Evolutionary conservation across 2,797 vertebrate genomes (phyloP).

Genomic region (Girardinus metallicus): DNA sequence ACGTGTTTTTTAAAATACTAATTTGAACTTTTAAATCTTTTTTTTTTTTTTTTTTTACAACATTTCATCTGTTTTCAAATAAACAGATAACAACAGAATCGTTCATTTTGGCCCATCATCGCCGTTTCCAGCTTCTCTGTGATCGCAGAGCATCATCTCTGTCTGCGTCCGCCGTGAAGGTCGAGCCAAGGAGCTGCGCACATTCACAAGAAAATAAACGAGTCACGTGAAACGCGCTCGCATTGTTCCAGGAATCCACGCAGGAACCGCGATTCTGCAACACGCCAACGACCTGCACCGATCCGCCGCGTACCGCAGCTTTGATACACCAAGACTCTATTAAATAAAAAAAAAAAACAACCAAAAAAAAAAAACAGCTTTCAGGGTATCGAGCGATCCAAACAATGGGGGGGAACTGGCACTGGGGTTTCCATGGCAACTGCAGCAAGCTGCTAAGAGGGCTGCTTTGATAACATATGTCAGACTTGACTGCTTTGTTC

Average conservation of each 20-base stretch:
- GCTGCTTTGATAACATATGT: conserved; percentile 84
- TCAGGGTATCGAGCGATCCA: conserved; percentile 70
- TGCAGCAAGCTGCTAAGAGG: conserved; percentile 79
- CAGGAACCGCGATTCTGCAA: not conserved
- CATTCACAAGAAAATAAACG: conserved; percentile 1
- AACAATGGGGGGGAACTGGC: conserved; percentile 80
- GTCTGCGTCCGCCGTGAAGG: conserved; percentile 40
- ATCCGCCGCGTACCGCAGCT: conserved; percentile 26
- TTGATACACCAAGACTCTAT: conserved; percentile 52
- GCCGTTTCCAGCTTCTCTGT: not conserved
- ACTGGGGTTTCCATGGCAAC: conserved; percentile 84
- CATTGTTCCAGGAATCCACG: not conserved
- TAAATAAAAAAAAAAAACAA: conserved; percentile 13
- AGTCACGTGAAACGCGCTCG: not conserved
- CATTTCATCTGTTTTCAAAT: not conserved
- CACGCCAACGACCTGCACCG: conserved; percentile 10
- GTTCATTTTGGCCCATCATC: not conserved
- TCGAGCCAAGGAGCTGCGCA: conserved; percentile 55
- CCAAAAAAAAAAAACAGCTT: conserved; percentile 54
- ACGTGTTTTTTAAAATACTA: not conserved
- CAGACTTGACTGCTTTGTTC: conserved; percentile 81
- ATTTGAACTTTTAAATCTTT: too few species aligned
- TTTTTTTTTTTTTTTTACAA: too few species aligned
- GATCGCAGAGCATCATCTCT: not conserved
- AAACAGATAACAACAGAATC: not conserved